A percentile compares a stretch with the other conserved stretches of the same genome.
Evolutionary conservation across 2,113 vertebrate genomes (phyloP).

Genomic region (Thomomys bottae): DNA sequence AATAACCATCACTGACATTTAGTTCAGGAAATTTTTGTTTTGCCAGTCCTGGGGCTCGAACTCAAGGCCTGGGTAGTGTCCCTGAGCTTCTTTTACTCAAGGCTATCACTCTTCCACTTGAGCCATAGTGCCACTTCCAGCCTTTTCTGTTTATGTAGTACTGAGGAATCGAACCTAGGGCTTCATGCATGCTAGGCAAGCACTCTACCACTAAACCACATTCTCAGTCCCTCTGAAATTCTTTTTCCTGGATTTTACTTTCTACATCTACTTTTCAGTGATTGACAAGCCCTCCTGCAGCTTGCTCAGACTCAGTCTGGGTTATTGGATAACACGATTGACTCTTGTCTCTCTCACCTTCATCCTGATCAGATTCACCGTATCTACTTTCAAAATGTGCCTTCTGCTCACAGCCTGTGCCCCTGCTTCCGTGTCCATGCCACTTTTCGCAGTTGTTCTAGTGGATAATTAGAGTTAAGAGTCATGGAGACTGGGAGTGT

Average conservation of each 20-base stretch:
- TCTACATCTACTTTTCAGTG: not conserved
- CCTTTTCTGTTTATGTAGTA: no score
- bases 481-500: no score
- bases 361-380: not conserved
- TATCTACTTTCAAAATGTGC: not conserved
- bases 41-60: no score
- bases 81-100: no score
- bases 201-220: no score
- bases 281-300: not conserved
- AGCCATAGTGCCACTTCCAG: no score
- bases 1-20: not conserved
- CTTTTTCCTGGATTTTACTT: not conserved
- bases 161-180: no score
- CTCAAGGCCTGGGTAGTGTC: no score
- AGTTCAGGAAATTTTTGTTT: not conserved
- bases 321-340: not conserved
- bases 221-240: conserved; percentile 8
- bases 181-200: no score
- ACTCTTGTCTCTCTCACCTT: not conserved
- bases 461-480: no score
- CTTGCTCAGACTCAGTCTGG: not conserved
- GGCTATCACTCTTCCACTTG: no score
- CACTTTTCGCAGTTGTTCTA: no score
- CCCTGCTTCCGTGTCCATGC: not conserved
- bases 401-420: not conserved